Percentiles rank a stretch among this genome's conserved stretches.
phyloP scores from a whole-genome alignment of 2,888 invertebrate species.

The Dione vanillae region DNA sequence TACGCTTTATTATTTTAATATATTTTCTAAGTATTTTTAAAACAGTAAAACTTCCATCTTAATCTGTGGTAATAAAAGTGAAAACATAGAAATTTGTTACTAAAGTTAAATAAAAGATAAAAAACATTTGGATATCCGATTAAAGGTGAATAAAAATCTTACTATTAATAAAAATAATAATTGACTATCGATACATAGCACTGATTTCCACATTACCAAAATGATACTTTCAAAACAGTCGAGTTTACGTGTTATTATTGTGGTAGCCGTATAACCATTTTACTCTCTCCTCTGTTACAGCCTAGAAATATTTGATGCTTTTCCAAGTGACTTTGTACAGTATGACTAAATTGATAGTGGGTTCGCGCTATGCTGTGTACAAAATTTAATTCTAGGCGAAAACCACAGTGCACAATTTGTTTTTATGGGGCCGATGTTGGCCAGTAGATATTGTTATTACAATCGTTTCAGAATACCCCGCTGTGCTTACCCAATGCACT shows the following conservation, averaged over 20 bases:
- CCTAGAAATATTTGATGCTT: constrained; percentile 17
- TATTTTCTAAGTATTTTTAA: too few relatives aligned
- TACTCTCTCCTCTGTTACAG: constrained; percentile 51
- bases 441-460: constrained; percentile 69
- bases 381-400: constrained; percentile 60
- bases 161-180: not conserved
- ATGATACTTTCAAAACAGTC: constrained; percentile 64
- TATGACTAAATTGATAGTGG: constrained; percentile 4
- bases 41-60: too few relatives aligned
- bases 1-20: too few relatives aligned
- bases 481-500: constrained; percentile 60
- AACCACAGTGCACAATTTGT: constrained; percentile 69
- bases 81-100: too few relatives aligned
- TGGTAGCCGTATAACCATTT: constrained; percentile 58
- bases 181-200: constrained; percentile 52
- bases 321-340: constrained; percentile 36
- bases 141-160: constrained; percentile 21
- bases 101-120: too few relatives aligned
- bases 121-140: too few relatives aligned
- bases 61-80: too few relatives aligned
- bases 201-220: constrained; percentile 59
- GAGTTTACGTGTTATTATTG: constrained; percentile 67
- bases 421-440: constrained; percentile 71
- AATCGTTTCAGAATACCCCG: constrained; percentile 61
- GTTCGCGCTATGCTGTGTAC: constrained; percentile 46